Conservation (phyloP, 1,140 invertebrate genomes). For the Scaptomyza graminum region DNA sequence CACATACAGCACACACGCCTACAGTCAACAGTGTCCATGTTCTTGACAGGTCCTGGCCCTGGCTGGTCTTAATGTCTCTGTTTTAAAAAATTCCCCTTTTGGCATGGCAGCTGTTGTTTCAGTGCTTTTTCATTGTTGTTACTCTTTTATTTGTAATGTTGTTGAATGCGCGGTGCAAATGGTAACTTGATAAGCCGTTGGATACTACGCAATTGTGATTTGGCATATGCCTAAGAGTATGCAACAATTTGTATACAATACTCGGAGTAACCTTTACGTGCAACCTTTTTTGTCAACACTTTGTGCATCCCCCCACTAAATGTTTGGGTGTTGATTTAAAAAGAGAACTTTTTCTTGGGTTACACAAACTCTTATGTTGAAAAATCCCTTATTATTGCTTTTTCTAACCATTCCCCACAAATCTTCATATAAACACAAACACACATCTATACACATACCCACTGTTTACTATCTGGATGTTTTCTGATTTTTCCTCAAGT, state of each 20-base stretch:
- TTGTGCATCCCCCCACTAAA: not conserved
- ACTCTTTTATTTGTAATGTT: slow-evolving; percentile 13
- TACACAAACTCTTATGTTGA: slow-evolving; percentile 7
- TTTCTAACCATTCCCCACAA: slow-evolving; percentile 47
- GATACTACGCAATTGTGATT: not conserved
- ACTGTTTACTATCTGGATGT: slow-evolving; percentile 58
- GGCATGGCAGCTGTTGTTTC: slow-evolving; percentile 52
- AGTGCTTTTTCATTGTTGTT: slow-evolving; percentile 21
- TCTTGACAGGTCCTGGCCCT: slow-evolving; percentile 8
- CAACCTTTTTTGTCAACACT: not conserved
- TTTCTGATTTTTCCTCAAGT: slow-evolving; percentile 38
- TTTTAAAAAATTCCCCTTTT: slow-evolving; percentile 51
- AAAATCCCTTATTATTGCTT: slow-evolving; percentile 30
- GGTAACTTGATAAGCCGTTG: not conserved
- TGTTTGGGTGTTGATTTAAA: not conserved
- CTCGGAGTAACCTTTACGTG: not conserved
- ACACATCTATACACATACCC: not conserved
- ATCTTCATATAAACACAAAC: slow-evolving; percentile 46
- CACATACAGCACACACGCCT: slow-evolving; percentile 1
- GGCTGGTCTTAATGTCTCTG: slow-evolving; percentile 43
- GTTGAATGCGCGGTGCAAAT: slow-evolving; percentile 13
- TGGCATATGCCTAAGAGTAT: not conserved
- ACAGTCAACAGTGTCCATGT: slow-evolving; percentile 2
- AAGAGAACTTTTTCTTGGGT: slow-evolving; percentile 7
- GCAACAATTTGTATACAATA: slow-evolving; percentile 4